phyloP scores from a whole-genome alignment of 2,113 vertebrate species.

The Electrona antarctica region DNA sequence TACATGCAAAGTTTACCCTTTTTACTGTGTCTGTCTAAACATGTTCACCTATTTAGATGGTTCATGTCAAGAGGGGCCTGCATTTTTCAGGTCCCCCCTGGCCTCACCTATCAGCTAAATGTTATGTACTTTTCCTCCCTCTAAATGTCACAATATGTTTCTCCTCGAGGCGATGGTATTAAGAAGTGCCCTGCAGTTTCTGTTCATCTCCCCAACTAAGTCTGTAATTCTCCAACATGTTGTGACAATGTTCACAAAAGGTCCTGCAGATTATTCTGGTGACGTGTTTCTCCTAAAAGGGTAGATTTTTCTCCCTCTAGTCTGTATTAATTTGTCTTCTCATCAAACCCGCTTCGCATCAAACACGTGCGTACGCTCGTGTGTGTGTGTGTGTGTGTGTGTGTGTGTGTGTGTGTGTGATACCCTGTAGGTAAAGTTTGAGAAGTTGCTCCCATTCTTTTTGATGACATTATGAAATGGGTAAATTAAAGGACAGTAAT shows the following conservation, averaged over 20 bases:
- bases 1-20: conserved; percentile 24
- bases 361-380: too few species aligned
- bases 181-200: background rate
- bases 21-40: conserved; percentile 40
- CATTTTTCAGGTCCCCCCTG: background rate
- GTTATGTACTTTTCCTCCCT: background rate
- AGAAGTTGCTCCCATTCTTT: background rate
- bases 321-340: background rate
- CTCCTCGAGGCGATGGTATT: conserved; percentile 9
- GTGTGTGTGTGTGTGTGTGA: too few species aligned
- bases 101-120: conserved; percentile 8
- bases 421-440: too few species aligned
- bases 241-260: background rate
- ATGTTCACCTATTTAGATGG: conserved; percentile 19
- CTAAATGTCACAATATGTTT: conserved; percentile 9
- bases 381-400: too few species aligned
- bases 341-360: conserved; percentile 11
- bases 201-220: background rate
- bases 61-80: background rate
- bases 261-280: background rate
- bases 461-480: background rate
- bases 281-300: background rate
- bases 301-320: background rate
- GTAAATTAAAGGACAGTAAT: background rate
- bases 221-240: background rate